These are phyloP conservation scores for Ptilodon capucinus DNA, from an alignment of 2,888 invertebrate species.

Conservation along the genomic window DNA sequence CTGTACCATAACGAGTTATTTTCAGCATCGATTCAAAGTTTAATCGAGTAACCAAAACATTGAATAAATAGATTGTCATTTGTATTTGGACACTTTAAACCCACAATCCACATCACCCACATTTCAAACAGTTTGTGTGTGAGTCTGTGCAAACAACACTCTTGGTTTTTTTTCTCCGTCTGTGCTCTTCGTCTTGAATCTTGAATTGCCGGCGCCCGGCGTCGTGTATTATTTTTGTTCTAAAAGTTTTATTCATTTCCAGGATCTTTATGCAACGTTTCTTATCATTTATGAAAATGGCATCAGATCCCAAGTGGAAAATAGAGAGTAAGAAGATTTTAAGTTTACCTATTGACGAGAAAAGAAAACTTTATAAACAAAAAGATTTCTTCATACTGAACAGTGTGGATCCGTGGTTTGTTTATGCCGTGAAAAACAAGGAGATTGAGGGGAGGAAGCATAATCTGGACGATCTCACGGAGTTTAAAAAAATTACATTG, in stretches of 20 bases:
- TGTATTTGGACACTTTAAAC: too few relatives aligned
- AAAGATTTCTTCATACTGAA: slow-evolving; percentile 63
- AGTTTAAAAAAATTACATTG: slow-evolving; percentile 56
- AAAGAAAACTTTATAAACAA: slow-evolving; percentile 73
- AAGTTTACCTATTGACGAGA: slow-evolving; percentile 76
- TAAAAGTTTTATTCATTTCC: slow-evolving; percentile 18
- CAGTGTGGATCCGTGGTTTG: slow-evolving; percentile 81
- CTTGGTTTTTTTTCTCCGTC: too few relatives aligned
- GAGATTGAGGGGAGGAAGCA: slow-evolving; percentile 60
- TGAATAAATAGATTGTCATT: too few relatives aligned
- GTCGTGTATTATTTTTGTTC: slow-evolving; percentile 16
- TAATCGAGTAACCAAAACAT: too few relatives aligned
- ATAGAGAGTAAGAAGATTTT: slow-evolving; percentile 79
- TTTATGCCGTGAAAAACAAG: slow-evolving; percentile 66
- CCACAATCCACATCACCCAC: too few relatives aligned
- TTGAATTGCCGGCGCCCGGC: slow-evolving; percentile 25
- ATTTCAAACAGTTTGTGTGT: too few relatives aligned
- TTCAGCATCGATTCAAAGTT: too few relatives aligned
- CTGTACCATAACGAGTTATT: too few relatives aligned
- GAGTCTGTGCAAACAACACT: too few relatives aligned
- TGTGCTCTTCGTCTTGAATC: too few relatives aligned
- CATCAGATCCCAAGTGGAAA: slow-evolving; percentile 66
- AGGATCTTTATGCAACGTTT: slow-evolving; percentile 17
- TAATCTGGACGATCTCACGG: slow-evolving; percentile 57
- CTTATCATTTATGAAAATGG: slow-evolving; percentile 61